phyloP scores from a whole-genome alignment of 2,113 vertebrate species.

The Silurus glanis region DNA sequence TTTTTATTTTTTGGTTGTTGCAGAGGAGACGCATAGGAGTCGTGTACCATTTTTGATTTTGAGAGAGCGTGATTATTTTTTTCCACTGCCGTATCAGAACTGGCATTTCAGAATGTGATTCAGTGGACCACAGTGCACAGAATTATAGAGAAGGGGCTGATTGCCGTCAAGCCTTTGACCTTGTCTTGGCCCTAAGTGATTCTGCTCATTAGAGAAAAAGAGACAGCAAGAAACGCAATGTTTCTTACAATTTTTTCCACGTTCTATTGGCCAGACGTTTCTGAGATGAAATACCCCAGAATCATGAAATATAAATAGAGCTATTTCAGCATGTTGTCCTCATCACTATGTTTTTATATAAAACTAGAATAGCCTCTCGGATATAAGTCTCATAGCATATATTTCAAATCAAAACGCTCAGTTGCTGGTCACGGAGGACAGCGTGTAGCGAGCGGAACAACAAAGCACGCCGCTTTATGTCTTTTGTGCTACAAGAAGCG shows the following conservation, averaged over 20 bases:
- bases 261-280: background rate
- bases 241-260: no score
- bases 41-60: background rate
- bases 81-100: background rate
- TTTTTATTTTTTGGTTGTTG: no score
- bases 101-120: background rate
- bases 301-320: background rate
- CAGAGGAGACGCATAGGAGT: no score
- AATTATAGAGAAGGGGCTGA: background rate
- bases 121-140: background rate
- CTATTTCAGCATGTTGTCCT: background rate
- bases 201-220: constrained; percentile 2
- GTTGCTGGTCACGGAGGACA: background rate
- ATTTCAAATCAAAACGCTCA: background rate
- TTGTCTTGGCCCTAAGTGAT: constrained; percentile 4
- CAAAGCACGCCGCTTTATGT: background rate
- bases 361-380: background rate
- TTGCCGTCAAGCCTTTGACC: constrained; percentile 1
- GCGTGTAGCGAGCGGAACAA: background rate
- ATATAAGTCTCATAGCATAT: background rate
- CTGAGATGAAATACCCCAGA: background rate
- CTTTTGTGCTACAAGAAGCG: background rate
- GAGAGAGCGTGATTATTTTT: background rate
- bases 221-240: background rate
- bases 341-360: background rate